Evolutionary conservation across 2,113 vertebrate species (phyloP).

Genomic region (Anguilla rostrata): DNA sequence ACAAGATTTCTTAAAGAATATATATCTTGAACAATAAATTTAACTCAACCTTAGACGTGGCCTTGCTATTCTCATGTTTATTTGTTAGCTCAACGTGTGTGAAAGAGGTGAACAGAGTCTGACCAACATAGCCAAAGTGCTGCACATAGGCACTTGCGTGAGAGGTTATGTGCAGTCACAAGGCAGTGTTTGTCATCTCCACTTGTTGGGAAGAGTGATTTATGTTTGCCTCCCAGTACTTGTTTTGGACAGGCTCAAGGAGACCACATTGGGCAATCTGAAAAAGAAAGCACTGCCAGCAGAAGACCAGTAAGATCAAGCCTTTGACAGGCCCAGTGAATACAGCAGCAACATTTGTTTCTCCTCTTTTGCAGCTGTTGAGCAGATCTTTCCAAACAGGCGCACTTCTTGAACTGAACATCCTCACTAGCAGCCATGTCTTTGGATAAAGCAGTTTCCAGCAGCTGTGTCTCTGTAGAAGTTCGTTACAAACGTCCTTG

Average conservation of each 20-base stretch:
- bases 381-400: conserved; percentile 43
- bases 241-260: conserved; percentile 22
- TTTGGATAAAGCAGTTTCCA: background rate
- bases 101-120: background rate
- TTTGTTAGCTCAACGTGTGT: background rate
- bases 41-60: background rate
- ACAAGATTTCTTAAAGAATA: background rate
- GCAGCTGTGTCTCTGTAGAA: conserved; percentile 26
- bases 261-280: conserved; percentile 41
- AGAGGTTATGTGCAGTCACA: conserved; percentile 21
- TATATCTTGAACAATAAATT: background rate
- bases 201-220: conserved; percentile 34
- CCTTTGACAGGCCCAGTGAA: conserved; percentile 20
- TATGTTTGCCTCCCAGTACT: conserved; percentile 22
- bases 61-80: background rate
- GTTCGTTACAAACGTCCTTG: background rate
- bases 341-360: conserved; percentile 52
- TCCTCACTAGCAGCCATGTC: conserved; percentile 20
- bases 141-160: background rate
- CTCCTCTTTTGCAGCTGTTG: conserved; percentile 50
- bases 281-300: conserved; percentile 24
- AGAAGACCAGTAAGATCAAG: conserved; percentile 47
- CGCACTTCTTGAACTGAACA: conserved; percentile 17
- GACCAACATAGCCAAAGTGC: background rate
- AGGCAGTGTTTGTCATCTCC: background rate